A percentile compares a stretch with the other conserved stretches of the same genome.
phyloP scores from a whole-genome alignment of 2,797 vertebrate species.

The Luscinia luscinia region DNA sequence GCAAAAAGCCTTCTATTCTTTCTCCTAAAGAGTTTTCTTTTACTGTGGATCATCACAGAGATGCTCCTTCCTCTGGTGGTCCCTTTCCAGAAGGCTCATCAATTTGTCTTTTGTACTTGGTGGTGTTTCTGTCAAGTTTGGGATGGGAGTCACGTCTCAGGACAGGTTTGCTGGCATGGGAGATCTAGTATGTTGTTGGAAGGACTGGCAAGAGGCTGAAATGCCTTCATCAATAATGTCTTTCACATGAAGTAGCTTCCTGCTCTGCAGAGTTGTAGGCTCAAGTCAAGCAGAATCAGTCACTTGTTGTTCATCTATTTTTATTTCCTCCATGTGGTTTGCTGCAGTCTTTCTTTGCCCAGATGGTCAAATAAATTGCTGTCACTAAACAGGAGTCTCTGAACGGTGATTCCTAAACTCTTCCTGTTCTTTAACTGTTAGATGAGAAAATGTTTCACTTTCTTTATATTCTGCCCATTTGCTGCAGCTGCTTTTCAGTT shows the following conservation, averaged over 20 bases:
- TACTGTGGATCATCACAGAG: constrained; percentile 9
- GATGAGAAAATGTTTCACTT: constrained; percentile 41
- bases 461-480: constrained; percentile 29
- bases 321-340: constrained; percentile 55
- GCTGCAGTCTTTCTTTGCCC: constrained; percentile 58
- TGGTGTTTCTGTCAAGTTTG: constrained; percentile 25
- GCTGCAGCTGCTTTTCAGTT: constrained; percentile 1
- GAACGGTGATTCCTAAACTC: constrained; percentile 25
- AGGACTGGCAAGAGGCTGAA: constrained; percentile 37
- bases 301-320: constrained; percentile 61
- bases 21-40: constrained; percentile 25
- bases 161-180: constrained; percentile 54
- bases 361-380: constrained; percentile 69
- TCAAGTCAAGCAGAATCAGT: constrained; percentile 50
- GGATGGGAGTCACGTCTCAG: constrained; percentile 59
- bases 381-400: constrained; percentile 58
- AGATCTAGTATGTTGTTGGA: constrained; percentile 52
- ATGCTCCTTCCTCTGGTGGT: constrained; percentile 27
- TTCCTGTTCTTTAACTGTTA: constrained; percentile 50
- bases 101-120: constrained; percentile 63
- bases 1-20: constrained; percentile 34
- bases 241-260: constrained; percentile 63
- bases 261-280: constrained; percentile 1
- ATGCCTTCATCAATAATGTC: constrained; percentile 61
- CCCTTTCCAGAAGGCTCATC: constrained; percentile 54